Percentiles rank a stretch among this genome's conserved stretches.
Evolutionary conservation across 2,797 vertebrate species (phyloP).

Genomic region (Mormyrus hasselquistii): DNA sequence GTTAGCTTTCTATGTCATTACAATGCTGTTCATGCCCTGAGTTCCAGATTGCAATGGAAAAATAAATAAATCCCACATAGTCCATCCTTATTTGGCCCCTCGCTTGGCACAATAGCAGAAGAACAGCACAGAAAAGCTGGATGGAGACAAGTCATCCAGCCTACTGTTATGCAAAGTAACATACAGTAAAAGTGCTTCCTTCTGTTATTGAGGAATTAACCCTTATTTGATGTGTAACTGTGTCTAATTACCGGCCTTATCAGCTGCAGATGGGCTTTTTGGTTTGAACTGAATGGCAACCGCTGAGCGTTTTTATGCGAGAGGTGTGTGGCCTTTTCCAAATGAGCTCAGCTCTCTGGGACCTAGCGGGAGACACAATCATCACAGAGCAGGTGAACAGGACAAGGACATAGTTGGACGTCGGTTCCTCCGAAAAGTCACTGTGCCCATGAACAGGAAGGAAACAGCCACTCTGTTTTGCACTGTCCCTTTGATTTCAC

Average conservation of each 20-base stretch:
- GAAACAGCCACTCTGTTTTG: not conserved
- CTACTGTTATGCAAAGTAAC: conserved; percentile 8
- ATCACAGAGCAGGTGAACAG: not conserved
- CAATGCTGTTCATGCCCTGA: not conserved
- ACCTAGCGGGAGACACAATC: not conserved
- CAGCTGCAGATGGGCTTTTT: not conserved
- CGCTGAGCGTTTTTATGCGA: not conserved
- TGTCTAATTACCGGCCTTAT: not conserved
- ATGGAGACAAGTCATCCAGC: not conserved
- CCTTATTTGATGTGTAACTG: not conserved
- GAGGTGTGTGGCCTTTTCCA: not conserved
- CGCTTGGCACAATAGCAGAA: not conserved
- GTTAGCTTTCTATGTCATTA: not conserved
- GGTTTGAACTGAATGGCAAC: not conserved
- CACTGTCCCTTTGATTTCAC: not conserved
- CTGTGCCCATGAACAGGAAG: not conserved
- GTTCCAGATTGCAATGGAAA: not conserved
- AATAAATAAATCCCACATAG: conserved; percentile 4
- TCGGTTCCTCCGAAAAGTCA: not conserved
- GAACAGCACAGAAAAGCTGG: not conserved
- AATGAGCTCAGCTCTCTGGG: not conserved
- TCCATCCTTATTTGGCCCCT: not conserved
- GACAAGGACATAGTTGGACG: not conserved
- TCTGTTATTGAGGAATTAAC: not conserved
- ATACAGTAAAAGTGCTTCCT: conserved; percentile 10